Evolutionary conservation across 1,140 invertebrate genomes (phyloP), one percentile per base, ranked within the genome.

Genomic region (Drosophila oshimai): DNA sequence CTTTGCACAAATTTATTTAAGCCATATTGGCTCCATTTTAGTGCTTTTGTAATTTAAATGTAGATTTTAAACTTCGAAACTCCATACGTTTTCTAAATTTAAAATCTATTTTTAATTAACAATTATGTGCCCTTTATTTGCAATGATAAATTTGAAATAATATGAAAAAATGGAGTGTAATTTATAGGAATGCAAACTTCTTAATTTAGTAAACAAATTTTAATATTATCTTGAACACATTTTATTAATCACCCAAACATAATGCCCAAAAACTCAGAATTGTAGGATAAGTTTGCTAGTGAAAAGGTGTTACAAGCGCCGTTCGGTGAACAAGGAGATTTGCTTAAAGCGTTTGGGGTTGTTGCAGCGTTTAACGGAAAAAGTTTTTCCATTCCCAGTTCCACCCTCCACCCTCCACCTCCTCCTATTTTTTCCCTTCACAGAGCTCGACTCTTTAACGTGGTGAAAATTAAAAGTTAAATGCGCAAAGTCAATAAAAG

Each of bases 401-500:
- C 12, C 18, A 13, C 1, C 3, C 4, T 2, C 4, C 36, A 13
- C 4, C 3, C 4, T 20, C 17, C 7, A 13, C n/a, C 34, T 24
- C 5, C 10, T 5, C n/a, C 6, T 12, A 17, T 33, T 47, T 36
- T 46, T 51, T 39, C 29, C 31, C n/a, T 10, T 33, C 6, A 13
- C 10, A 2, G 2, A 47, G 28, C 28, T 12, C 26, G 37, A 12
- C 37, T 33, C 60, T 51, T 53, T 41, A 44, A 72, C 46, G 62
- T 54, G 58, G 57, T 50, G 79, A 84, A 70, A 84, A 86, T 80
- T 79, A 87, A 84, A 86, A 87, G 80, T 86, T 86, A 87, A 86
- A 86, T 73, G 76, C 61, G 69, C 50, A 72, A 70, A 83, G 78
- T 83, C 78, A 83, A 83, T 83, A 83, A 83, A 84, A 78, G 68